Evolutionary conservation across 2,113 vertebrate genomes (phyloP).

Genomic region (Heterochromis multidens): DNA sequence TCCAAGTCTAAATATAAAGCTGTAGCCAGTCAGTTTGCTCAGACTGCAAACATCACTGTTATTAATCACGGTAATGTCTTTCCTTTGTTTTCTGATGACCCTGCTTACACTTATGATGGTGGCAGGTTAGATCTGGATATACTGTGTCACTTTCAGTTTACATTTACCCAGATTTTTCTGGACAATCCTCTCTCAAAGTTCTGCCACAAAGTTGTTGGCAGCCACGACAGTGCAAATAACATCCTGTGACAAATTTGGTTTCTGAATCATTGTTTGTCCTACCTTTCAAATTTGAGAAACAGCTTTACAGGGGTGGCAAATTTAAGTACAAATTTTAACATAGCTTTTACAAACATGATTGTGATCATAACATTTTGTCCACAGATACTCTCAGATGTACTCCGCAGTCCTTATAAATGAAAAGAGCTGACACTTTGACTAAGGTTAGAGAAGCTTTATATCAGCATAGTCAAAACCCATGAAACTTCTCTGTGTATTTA

Average conservation of each 20-base stretch:
- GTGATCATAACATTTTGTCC: neutral
- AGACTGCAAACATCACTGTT: too few species aligned
- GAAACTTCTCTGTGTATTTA: slow-evolving; percentile 77
- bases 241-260: too few species aligned
- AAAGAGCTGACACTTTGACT: slow-evolving; percentile 14
- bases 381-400: neutral
- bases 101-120: too few species aligned
- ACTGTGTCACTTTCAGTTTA: too few species aligned
- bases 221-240: too few species aligned
- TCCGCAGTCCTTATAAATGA: neutral
- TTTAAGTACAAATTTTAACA: neutral
- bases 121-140: too few species aligned
- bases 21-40: neutral
- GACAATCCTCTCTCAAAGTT: too few species aligned
- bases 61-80: too few species aligned
- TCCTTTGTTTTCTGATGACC: too few species aligned
- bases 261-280: neutral
- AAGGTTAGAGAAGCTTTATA: slow-evolving; percentile 78
- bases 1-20: neutral
- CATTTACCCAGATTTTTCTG: too few species aligned
- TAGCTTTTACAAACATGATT: neutral
- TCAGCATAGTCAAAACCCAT: slow-evolving; percentile 75
- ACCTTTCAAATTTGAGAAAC: too few species aligned
- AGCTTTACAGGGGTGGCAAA: neutral
- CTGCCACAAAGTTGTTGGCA: too few species aligned